Evolutionary conservation across 2,888 invertebrate species (phyloP).

Genomic region (Molanna angustata): DNA sequence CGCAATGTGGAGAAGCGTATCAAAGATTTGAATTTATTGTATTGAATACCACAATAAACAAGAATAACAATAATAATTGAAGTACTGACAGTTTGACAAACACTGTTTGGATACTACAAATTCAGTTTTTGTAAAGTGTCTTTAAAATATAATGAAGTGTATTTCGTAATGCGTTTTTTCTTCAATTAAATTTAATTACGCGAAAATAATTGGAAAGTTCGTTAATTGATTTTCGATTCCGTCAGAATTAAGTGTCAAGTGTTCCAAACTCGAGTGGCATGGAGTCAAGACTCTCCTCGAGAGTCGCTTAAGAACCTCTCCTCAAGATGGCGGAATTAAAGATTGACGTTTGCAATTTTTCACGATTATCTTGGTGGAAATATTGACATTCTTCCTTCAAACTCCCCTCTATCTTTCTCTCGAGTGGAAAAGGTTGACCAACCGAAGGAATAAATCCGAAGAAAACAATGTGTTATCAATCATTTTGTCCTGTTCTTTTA

Average conservation of each 20-base stretch:
- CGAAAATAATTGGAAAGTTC: slow-evolving; percentile 13
- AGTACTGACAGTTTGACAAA: too few relatives aligned
- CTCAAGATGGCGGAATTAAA: slow-evolving; percentile 2
- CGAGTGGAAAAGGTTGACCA: slow-evolving; percentile 17
- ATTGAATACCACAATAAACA: too few relatives aligned
- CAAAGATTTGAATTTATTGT: too few relatives aligned
- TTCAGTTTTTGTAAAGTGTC: too few relatives aligned
- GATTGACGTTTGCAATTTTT: slow-evolving; percentile 24
- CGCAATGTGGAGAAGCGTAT: too few relatives aligned
- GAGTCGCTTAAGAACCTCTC: slow-evolving; percentile 1
- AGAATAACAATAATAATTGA: too few relatives aligned
- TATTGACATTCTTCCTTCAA: slow-evolving; percentile 20
- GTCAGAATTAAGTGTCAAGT: slow-evolving; percentile 14
- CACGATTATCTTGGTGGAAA: slow-evolving; percentile 20
- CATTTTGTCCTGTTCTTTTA: slow-evolving; percentile 6
- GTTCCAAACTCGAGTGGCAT: slow-evolving; percentile 11
- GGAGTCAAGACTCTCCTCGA: slow-evolving; percentile 6
- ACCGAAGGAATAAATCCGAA: slow-evolving; percentile 4
- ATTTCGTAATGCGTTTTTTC: too few relatives aligned
- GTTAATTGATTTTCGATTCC: slow-evolving; percentile 19
- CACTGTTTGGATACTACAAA: too few relatives aligned
- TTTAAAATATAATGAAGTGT: too few relatives aligned
- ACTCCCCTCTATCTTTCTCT: too few relatives aligned
- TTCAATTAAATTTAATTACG: not conserved
- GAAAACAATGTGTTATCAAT: slow-evolving; percentile 16